Base-by-base conservation (phyloP, 2,888 invertebrate species). In the Drosophila pseudotakahashii region DNA sequence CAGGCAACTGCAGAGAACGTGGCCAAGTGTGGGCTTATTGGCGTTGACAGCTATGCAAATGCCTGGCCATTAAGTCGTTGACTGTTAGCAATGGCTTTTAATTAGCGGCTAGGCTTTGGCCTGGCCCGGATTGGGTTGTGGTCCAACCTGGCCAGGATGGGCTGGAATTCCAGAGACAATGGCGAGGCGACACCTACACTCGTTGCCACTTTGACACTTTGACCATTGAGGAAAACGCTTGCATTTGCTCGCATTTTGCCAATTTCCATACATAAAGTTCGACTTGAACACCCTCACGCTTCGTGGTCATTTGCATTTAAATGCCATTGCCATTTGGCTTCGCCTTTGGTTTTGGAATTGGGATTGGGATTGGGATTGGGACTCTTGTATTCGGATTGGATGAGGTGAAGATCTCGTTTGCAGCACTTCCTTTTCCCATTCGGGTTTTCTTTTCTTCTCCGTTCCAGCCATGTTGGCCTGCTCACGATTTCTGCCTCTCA, bases 231-330 rank as follows among this genome's bases (percentile, higher is more conserved):
- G 64, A 51, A 61, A 67, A 54, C 48, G 62, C 50, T 79, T 82
- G 34, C 34, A 34, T 34, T 34, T 34, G 82, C 82, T 82, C 82
- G 88, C 88, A 79, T 82, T 82, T 85, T 79, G 88, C 83, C 81
- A 79, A 85, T 82, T 88, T 85, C 80, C 78, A 83, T 88, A 86
- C 82, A 82, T 82, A 82, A 82, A 88, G 87, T 77, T 85, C 75
- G 83, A 68, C 81, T 85, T 80, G 86, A 79, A 88, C 82, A 83
- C 83, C 83, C 89, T 88, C 83, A 86, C 88, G 83, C 83, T 87
- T 73, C 70, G 78, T 76, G 81, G 88, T 80, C 87, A 84, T 84
- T 84, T 84, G 83, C 83, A 84, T 84, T 84, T 84, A 84, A 84
- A 84, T 88, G 89, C 76, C 78, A 85, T 84, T 77, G 82, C 68